A percentile compares a stretch with the other conserved stretches of the same genome.
Conservation (phyloP, 2,888 invertebrate species). For the Meandrusa payeni region DNA sequence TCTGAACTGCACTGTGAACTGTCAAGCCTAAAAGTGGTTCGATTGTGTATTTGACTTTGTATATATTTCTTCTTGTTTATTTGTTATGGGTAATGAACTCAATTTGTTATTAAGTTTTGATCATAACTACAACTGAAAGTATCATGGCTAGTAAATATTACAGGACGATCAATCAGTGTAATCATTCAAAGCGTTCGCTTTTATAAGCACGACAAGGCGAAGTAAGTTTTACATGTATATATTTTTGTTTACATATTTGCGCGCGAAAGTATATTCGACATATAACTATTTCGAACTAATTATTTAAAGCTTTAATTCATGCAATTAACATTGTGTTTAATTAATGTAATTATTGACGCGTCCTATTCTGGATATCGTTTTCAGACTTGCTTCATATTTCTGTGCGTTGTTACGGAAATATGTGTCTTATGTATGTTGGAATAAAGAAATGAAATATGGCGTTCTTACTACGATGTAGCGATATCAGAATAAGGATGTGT, state of each 20-base stretch:
- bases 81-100: no score
- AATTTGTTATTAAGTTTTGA: no score
- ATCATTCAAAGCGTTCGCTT: background rate
- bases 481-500: conserved; percentile 54
- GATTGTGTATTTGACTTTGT: no score
- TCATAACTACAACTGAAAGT: no score
- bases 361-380: conserved; percentile 58
- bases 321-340: no score
- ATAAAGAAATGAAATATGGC: conserved; percentile 45
- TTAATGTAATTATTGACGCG: conserved; percentile 47
- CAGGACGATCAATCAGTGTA: background rate
- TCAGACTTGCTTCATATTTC: conserved; percentile 36
- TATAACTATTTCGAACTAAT: no score
- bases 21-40: no score
- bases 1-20: no score
- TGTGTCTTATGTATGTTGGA: conserved; percentile 35
- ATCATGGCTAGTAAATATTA: no score
- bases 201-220: background rate
- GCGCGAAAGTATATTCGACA: conserved; percentile 40
- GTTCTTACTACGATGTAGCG: conserved; percentile 33
- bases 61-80: no score
- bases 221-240: conserved; percentile 1
- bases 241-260: conserved; percentile 41
- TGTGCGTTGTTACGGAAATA: conserved; percentile 37
- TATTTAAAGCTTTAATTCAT: no score